Evolutionary conservation across 1,140 invertebrate genomes (phyloP), one percentile per base, ranked within the genome.

Genomic region (Pogonus chalceus): DNA sequence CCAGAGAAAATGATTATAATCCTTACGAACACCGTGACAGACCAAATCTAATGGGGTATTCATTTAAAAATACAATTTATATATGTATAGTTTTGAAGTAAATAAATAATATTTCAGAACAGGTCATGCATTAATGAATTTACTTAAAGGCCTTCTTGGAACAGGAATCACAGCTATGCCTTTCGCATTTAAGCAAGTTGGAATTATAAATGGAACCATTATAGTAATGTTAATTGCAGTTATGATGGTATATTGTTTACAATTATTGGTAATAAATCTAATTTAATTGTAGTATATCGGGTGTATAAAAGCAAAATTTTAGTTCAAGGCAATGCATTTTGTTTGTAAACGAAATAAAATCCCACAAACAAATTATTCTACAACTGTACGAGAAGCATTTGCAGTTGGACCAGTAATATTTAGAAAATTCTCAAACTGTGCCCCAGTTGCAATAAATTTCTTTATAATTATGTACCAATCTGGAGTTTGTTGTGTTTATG

Each of bases 401-500:
- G 52, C 54, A 26, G 60, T 63, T 20, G 72, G 72, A 16, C 72
- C 71, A 2, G 20, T 16, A 26, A n/a, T 3, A 24, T 22, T 23
- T 2, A 31, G 26, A 3, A 18, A 23, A n/a, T 39, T 37, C 16
- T 24, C 39, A 56, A 59, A 52, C 39, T 23, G 12, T 72, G 72
- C 20, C 67, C 80, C 79, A 51, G 67, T 72, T 39, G 63, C 78
- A 2, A 76, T 81, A 7, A 82, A 83, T 60, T 61, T 70, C 0
- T 83, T 86, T 60, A 72, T 91, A 20, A 75, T 85, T 16, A 69
- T 87, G 26, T 88, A 87, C 49, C 88, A 90, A 68, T 76, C 90
- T 51, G 88, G 88, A 9, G 88, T 88, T 53, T 90, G 87, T 66
- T 88, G 85, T 69, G 85, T 89, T 0, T 91, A 91, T 69, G 79